Base-by-base conservation (phyloP, 2,888 invertebrate species). In the Tetranychus piercei region DNA sequence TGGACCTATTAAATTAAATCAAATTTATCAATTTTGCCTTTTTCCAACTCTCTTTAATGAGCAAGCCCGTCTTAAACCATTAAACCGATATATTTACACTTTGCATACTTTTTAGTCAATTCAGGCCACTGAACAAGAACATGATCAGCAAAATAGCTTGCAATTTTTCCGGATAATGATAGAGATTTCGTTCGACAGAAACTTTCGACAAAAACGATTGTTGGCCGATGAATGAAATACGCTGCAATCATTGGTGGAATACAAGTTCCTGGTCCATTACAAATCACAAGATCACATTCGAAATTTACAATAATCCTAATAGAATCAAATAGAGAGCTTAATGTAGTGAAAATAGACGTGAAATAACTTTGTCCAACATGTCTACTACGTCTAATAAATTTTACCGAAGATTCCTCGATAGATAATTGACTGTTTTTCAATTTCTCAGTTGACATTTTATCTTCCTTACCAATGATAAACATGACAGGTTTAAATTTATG, bases 251-350 rank as follows among this genome's bases (percentile, higher is more conserved):
- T 94, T 75, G 95, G 85, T 5, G 97, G 97, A 76, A 99, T 86
- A 82, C 97, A 96, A 7, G 94, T 96, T 8, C 96, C 96, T 70
- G 97, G 97, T 0, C 99, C 97, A 84, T 97, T 95, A 83, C 91
- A 93, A 72, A 94, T 83, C 79, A 94, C 80, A 78, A 94, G 81
- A 82, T 92, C 88, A 1, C 96, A 95, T 78, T 86, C 86, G 79
- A 88, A 86, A 73, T 83, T 85, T 79, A 87, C 85, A 55, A 93
- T 83, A 20, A 91, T 79, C 75, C 89, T 89, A 80, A 91, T 81
- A 74, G 88, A 87, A 79, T 85, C 85, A 1, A 89, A 76, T n/a
- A 87, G 85, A 0, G 94, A 88, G 81, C 86, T 84, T 0, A 91
- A 43, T 3, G 94, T 94, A 72, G 90, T 90, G 78, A 88, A 86